Percentiles rank a stretch among this genome's conserved stretches.
Evolutionary conservation across 1,140 invertebrate genomes (phyloP).

Genomic region (Anthonomus grandis): DNA sequence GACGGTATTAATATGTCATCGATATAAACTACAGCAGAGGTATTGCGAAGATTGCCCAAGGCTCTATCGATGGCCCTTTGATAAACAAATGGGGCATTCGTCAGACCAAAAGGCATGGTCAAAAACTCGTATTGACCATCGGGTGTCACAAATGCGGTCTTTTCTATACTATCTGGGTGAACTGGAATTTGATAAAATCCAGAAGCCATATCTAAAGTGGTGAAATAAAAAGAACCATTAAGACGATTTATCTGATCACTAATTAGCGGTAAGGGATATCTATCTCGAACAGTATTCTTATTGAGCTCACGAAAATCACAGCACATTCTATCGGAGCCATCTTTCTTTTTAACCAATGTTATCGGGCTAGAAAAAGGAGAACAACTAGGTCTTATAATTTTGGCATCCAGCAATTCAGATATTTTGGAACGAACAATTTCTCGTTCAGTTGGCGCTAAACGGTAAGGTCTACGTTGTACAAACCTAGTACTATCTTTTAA

Average conservation of each 20-base stretch:
- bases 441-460: background rate
- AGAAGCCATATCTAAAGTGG: too few relatives aligned
- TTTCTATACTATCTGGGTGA: too few relatives aligned
- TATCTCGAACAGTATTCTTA: conserved; percentile 27
- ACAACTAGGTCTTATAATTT: background rate
- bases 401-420: background rate
- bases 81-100: too few relatives aligned
- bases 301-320: conserved; percentile 37
- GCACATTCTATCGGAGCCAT: conserved; percentile 20
- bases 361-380: conserved; percentile 1
- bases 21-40: too few relatives aligned
- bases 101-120: too few relatives aligned
- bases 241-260: conserved; percentile 39
- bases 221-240: too few relatives aligned
- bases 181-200: too few relatives aligned
- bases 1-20: too few relatives aligned
- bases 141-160: too few relatives aligned
- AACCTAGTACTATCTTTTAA: conserved; percentile 7
- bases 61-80: too few relatives aligned
- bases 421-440: background rate
- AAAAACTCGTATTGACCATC: too few relatives aligned
- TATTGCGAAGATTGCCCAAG: too few relatives aligned
- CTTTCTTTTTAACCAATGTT: background rate
- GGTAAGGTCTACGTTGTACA: background rate
- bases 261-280: conserved; percentile 33